Evolutionary conservation across 2,113 vertebrate species (phyloP), one percentile per base, ranked within the genome.

Genomic region (Pipa parva): DNA sequence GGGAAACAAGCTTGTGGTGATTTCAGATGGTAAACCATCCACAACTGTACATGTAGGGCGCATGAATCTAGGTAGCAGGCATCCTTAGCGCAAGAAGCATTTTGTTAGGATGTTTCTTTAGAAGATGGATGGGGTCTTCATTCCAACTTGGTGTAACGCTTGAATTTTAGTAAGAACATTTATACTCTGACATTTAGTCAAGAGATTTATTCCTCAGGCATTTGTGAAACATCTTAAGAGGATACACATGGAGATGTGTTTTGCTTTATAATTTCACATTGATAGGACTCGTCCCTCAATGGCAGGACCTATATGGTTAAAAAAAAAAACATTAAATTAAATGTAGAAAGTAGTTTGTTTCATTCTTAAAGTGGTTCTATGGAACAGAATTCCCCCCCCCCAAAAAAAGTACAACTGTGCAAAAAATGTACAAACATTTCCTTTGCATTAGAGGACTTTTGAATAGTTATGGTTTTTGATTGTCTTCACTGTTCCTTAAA

Each of bases 61-160:
- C 94, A 95, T 97, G 90, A 84, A 92, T 70, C 89, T 90, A 99
- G 88, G 95, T 95, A 74, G 93, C 76, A 74, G 89, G 83, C 92
- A 93, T 92, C 83, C 85, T 92, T 82, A 87, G 77, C 76, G 80
- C 46, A 75, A 80, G 86, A 77, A 81, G 87, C 93, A 95, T 95
- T 77, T 92, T 85, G 75, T 79, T 42, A 74, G 82, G 86, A 75
- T 75, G 86, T 84, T 81, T 80, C 79, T 84, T 76, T 80, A 87
- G 50, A 82, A 79, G 87, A 82, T 87, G 84, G 84, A 87, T 85
- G 81, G 78, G 84, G 80, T 81, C 80, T 81, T 95, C 89, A 96
- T 92, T 94, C 91, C 90, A 88, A 88, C 77, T 79, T 66, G 82
- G 80, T 81, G 81, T 85, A 86, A 83, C 63, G 84, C 84, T 85